Base-by-base conservation (phyloP, 2,113 vertebrate genomes). In the Chlamydotis undulata region DNA sequence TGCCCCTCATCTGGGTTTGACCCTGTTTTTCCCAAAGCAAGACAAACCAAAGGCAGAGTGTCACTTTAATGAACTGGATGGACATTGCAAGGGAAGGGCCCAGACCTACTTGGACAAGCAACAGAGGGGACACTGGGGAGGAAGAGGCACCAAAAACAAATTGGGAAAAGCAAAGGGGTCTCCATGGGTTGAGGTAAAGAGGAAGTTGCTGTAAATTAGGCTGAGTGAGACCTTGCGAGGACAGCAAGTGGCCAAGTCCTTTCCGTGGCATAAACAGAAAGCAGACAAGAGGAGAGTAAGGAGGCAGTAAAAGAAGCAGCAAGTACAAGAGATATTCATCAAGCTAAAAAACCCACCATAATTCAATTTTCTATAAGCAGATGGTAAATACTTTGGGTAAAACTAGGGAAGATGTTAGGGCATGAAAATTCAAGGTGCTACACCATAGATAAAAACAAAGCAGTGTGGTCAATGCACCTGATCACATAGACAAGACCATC, bases 1-100 rank as follows among this genome's bases (percentile, higher is more conserved):
- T 2, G 1, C 12, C 16, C 6, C 13, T 19, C 26, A 9, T 39
- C 22, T 5, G 5, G 4, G 5, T 45, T 3, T 84, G 79, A 23
- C 1, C 19, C 12, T 45, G 23, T n/a, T 68, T 39, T 68, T 37
- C 13, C 14, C 49, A 23, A 75, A 70, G 35, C 3, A 28, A 53
- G 33, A n/a, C 7, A 26, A 21, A 57, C 19, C 25, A 49, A 41
- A 78, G 65, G 23, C 17, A 39, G 11, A 8, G 70, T 31, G 12
- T 59, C 49, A n/a, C 61, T 68, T 73, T 10, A 33, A 49, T 18
- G 25, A 76, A 2, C 43, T 19, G 49, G 24, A 37, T 10, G 23
- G 49, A 19, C 10, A 14, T 74, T 10, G 10, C 19, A 69, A 69
- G n/a, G 17, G 39, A 81, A 61, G 29, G 53, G 6, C 61, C 59